Base-by-base conservation (phyloP, 2,113 vertebrate species). In the Saccopteryx bilineata region DNA sequence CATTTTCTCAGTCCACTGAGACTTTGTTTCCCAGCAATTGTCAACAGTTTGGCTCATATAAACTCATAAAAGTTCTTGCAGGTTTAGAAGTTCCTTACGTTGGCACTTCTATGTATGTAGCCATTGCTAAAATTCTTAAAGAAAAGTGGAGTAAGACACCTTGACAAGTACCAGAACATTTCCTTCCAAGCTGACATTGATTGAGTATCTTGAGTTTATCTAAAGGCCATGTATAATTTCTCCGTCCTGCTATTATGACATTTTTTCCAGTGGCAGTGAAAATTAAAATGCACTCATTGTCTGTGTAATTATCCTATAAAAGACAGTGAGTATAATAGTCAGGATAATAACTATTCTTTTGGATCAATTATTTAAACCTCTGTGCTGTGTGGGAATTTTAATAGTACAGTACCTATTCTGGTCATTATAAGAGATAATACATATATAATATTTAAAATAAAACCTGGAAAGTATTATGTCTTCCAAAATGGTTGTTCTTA, bases 191-290 rank as follows among this genome's bases (percentile, higher is more conserved):
- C 24, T 90, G 48, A 56, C 24, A 39, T 5, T 39, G 21, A 5
- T 65, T 90, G 56, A 71, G 48, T 63, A 60, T 78, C 48, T 71
- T 86, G 61, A 71, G 90, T 72, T 94, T 65, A 81, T 82, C 61
- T 72, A 63, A 69, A 71, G 23, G 1, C 17, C 1, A 63, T 48
- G 9, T 80, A 26, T 63, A 9, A 56, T 72, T 72, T 92, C 56
- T 78, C 31, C 6, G 46, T 28, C 7, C 21, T 7, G 10, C 11
- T 33, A 23, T 50, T 75, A 71, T 65, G n/a, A 81, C 39, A 71
- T 89, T 63, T 0, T 52, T 79, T 58, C 5, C 66, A 75, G 31
- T 5, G 11, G 9, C 28, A 15, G 9, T 76, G 24, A 28, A 85
- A 87, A 71, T 61, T 76, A 76, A 72, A 78, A 74, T 61, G 46